phyloP scores from a whole-genome alignment of 2,113 vertebrate species.

The Stegastes partitus region DNA sequence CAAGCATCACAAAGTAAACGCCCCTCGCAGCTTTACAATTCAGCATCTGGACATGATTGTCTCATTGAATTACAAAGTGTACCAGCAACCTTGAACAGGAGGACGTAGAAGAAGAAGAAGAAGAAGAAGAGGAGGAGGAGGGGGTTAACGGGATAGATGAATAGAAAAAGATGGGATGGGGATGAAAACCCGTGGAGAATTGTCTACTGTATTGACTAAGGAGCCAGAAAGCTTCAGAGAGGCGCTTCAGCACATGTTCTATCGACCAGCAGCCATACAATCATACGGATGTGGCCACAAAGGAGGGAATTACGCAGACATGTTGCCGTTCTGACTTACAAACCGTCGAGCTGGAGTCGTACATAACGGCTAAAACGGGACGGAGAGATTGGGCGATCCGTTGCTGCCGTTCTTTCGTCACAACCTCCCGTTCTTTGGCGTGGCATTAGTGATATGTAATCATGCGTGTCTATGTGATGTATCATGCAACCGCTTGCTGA shows the following conservation, averaged over 20 bases:
- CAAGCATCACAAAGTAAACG: constrained; percentile 57
- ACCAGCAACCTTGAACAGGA: constrained; percentile 65
- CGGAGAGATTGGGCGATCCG: not conserved
- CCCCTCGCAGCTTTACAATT: constrained; percentile 43
- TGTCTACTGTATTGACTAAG: constrained; percentile 68
- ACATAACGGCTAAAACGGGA: constrained; percentile 13
- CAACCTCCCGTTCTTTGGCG: constrained; percentile 9
- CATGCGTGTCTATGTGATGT: constrained; percentile 62
- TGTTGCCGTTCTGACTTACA: constrained; percentile 38
- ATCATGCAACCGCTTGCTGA: constrained; percentile 74
- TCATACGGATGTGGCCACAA: constrained; percentile 55
- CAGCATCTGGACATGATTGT: constrained; percentile 78
- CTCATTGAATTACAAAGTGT: constrained; percentile 79
- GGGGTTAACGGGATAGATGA: constrained; percentile 48
- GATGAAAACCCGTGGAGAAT: constrained; percentile 68
- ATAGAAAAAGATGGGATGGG: constrained; percentile 61
- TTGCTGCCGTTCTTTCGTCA: not conserved
- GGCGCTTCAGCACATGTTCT: constrained; percentile 72
- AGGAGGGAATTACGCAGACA: constrained; percentile 52
- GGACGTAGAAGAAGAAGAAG: not conserved
- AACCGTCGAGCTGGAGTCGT: constrained; percentile 40
- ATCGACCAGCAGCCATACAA: constrained; percentile 71
- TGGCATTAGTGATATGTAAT: constrained; percentile 43
- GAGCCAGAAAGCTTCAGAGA: constrained; percentile 57
- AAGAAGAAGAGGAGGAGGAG: not conserved